phyloP scores from a whole-genome alignment of 2,797 vertebrate genomes.

The Chromobotia macracanthus region DNA sequence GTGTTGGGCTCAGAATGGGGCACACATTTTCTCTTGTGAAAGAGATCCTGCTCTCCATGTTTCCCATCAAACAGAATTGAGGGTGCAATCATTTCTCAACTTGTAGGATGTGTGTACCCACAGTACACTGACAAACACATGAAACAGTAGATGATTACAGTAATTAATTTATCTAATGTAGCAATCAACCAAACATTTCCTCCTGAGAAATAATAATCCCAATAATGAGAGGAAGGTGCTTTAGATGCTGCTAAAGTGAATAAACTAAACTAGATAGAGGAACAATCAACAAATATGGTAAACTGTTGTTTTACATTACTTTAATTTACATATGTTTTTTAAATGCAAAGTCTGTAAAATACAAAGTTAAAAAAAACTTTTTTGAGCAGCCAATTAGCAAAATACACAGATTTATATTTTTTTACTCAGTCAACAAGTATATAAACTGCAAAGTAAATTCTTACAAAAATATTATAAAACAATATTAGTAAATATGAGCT shows the following conservation, averaged over 20 bases:
- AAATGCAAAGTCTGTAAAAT: too few species aligned
- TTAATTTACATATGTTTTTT: too few species aligned
- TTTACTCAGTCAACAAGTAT: too few species aligned
- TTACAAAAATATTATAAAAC: neutral
- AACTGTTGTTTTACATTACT: neutral
- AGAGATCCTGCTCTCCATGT: conserved; percentile 10
- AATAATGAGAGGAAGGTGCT: conserved; percentile 18
- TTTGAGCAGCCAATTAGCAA: neutral
- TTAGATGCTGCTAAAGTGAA: neutral
- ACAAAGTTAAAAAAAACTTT: too few species aligned
- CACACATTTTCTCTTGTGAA: neutral
- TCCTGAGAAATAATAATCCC: conserved; percentile 36
- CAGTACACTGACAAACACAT: conserved; percentile 30
- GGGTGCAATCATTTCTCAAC: conserved; percentile 8
- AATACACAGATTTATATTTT: neutral
- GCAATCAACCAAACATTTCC: conserved; percentile 48
- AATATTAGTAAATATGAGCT: too few species aligned
- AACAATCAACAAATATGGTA: neutral
- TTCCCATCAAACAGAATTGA: conserved; percentile 6
- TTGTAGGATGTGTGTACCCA: conserved; percentile 14
- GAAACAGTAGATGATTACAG: conserved; percentile 40
- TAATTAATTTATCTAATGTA: conserved; percentile 43
- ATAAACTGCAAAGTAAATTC: neutral
- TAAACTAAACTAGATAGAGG: neutral
- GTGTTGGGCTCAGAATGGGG: neutral